Evolutionary conservation across 2,888 invertebrate genomes (phyloP), one percentile per base, ranked within the genome.

Genomic region (Amaurobius ferox): DNA sequence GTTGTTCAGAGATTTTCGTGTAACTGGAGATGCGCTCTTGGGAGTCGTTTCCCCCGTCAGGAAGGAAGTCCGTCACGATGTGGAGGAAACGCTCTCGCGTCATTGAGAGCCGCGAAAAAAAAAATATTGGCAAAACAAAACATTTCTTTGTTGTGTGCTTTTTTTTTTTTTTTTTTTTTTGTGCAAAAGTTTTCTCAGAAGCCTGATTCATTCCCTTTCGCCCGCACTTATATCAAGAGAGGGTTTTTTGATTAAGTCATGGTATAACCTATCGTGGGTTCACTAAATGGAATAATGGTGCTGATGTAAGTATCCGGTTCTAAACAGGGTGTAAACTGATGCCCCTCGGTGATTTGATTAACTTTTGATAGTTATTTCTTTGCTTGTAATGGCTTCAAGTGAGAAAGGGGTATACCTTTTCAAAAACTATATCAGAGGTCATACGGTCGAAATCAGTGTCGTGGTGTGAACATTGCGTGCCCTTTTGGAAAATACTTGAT

Each of bases 131-230:
- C 55, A 55, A 55, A 55, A 55, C 55, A 55, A 55, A 55, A 55
- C 55, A 55, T 55, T 55, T 55, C 55, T 55, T 55, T 55, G 55
- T 55, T 55, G 55, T 55, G 55, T 55, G 19, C 23, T 55, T 55
- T 55, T n/a, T n/a, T n/a, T n/a, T n/a, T n/a, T n/a, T n/a, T n/a
- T n/a, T n/a, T n/a, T n/a, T n/a, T n/a, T n/a, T n/a, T n/a, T n/a
- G n/a, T n/a, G n/a, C 5, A 55, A 55, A 23, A 19, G 55, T 55
- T 55, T 55, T 55, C 55, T 55, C 5, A 55, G 55, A 55, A 55
- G 55, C 1, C 55, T 55, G 19, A 55, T 55, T 55, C 55, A 55
- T 55, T 55, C 55, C 23, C 11, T 3, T 23, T 55, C 23, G 55
- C 23, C n/a, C 55, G 23, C 55, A 23, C 55, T 55, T 55, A 23